These are phyloP conservation scores for Halichoerus grypus DNA, from an alignment of 2,113 vertebrate genomes.

Conservation along the genomic window DNA sequence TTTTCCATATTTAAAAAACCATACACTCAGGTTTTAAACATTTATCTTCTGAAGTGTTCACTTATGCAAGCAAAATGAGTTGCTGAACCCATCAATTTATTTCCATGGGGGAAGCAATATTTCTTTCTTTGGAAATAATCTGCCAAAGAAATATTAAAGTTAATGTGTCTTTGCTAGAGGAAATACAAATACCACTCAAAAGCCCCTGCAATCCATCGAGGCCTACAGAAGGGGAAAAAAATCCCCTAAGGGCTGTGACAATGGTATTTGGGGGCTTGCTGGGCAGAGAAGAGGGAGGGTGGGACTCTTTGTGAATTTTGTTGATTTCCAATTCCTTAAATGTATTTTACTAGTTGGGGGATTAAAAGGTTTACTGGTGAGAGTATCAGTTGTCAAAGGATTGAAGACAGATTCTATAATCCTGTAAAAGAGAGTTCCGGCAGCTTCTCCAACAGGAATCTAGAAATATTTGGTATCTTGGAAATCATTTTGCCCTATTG, in stretches of 20 bases:
- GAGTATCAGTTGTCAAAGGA: slow-evolving; percentile 75
- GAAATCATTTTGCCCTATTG: slow-evolving; percentile 65
- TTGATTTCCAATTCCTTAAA: slow-evolving; percentile 76
- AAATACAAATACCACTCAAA: slow-evolving; percentile 68
- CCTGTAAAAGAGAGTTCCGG: slow-evolving; percentile 68
- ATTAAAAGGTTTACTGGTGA: slow-evolving; percentile 79
- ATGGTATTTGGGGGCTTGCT: slow-evolving; percentile 56
- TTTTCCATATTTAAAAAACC: slow-evolving; percentile 56
- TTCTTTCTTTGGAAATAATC: slow-evolving; percentile 60
- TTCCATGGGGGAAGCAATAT: slow-evolving; percentile 50
- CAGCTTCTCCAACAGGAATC: slow-evolving; percentile 63
- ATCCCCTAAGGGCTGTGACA: slow-evolving; percentile 37
- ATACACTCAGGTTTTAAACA: slow-evolving; percentile 30
- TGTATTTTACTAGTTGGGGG: slow-evolving; percentile 71
- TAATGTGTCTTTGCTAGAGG: slow-evolving; percentile 49
- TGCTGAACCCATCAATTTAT: slow-evolving; percentile 60
- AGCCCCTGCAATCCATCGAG: slow-evolving; percentile 14
- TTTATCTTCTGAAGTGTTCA: slow-evolving; percentile 48
- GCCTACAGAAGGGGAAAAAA: not conserved
- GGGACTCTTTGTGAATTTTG: slow-evolving; percentile 60
- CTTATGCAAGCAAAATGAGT: slow-evolving; percentile 40
- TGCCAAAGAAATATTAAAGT: slow-evolving; percentile 56
- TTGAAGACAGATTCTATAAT: slow-evolving; percentile 67
- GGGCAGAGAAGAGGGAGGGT: slow-evolving; percentile 27
- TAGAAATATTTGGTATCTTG: slow-evolving; percentile 68